These are phyloP conservation scores for Clusia tigrina DNA, from an alignment of 2,888 invertebrate genomes.

Conservation along the genomic window DNA sequence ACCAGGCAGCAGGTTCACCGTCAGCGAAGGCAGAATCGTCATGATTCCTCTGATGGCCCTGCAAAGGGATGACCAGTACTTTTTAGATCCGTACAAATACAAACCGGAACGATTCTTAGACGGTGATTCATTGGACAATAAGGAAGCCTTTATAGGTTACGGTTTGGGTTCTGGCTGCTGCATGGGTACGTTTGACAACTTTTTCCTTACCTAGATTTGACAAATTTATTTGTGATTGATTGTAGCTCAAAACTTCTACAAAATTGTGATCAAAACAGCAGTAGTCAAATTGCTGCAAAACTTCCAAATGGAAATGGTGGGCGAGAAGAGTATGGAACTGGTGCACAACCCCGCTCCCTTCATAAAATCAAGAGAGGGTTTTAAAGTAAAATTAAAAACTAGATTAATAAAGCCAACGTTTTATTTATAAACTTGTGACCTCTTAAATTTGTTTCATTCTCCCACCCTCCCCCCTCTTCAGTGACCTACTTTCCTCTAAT, in stretches of 20 bases:
- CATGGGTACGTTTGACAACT: slow-evolving; percentile 54
- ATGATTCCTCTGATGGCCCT: slow-evolving; percentile 62
- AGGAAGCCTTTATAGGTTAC: slow-evolving; percentile 56
- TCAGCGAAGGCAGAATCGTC: slow-evolving; percentile 60
- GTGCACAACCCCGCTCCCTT: slow-evolving; percentile 44
- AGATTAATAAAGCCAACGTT: slow-evolving; percentile 39
- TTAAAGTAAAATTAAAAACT: slow-evolving; percentile 45
- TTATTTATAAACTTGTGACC: slow-evolving; percentile 32
- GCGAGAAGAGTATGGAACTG: slow-evolving; percentile 44
- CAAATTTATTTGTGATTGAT: neutral
- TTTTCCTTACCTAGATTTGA: neutral
- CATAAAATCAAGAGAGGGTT: slow-evolving; percentile 47
- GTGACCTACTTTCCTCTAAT: no score
- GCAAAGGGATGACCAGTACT: slow-evolving; percentile 63
- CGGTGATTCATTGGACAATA: slow-evolving; percentile 41
- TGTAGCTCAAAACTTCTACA: slow-evolving; percentile 57
- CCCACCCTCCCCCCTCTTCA: no score
- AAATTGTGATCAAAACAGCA: slow-evolving; percentile 56
- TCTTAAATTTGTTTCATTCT: no score
- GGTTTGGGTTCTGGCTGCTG: slow-evolving; percentile 63
- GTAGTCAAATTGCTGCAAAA: slow-evolving; percentile 52
- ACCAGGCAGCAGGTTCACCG: slow-evolving; percentile 52
- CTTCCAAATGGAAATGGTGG: slow-evolving; percentile 48
- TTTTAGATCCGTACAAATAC: slow-evolving; percentile 63
- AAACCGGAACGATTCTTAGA: slow-evolving; percentile 64